Evolutionary conservation across 35 echinoderm and acorn worm genomes (phyloP).

Genomic region (Heliocidaris tuberculata): DNA sequence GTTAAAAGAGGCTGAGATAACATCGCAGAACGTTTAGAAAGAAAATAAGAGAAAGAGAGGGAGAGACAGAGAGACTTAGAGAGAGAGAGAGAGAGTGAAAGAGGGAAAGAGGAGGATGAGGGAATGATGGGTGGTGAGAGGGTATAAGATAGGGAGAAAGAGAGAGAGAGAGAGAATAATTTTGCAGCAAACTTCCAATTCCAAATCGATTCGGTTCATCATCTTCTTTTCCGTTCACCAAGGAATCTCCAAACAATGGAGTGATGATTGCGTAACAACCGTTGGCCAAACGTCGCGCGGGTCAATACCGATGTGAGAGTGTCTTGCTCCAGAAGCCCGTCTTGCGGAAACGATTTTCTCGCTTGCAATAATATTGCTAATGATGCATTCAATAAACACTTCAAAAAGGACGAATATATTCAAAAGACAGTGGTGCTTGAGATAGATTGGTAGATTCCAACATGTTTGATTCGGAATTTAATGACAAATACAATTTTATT

Average conservation of each 20-base stretch:
- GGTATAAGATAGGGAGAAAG: not conserved
- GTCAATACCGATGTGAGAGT: not conserved
- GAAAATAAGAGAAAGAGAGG: not conserved
- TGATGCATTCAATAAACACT: constrained; percentile 37
- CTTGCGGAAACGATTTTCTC: constrained; percentile 16
- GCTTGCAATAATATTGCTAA: constrained; percentile 21
- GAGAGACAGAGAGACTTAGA: not conserved
- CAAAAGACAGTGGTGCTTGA: not conserved
- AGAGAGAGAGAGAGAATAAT: not conserved
- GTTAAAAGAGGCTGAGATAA: not conserved
- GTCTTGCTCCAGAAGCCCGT: not conserved
- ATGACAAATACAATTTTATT: not conserved
- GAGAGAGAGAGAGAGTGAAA: not conserved
- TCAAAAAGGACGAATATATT: not conserved
- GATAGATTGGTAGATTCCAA: not conserved
- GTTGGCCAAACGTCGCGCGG: not conserved
- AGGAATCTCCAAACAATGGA: not conserved
- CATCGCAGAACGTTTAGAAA: not conserved
- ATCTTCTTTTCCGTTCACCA: no score
- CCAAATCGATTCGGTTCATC: no score
- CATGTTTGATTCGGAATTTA: not conserved
- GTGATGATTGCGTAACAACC: not conserved
- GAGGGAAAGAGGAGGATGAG: not conserved
- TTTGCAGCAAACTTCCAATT: no score
- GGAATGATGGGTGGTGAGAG: not conserved